Base-by-base conservation (phyloP, 2,888 invertebrate species). In the Oegoconia quadripuncta region DNA sequence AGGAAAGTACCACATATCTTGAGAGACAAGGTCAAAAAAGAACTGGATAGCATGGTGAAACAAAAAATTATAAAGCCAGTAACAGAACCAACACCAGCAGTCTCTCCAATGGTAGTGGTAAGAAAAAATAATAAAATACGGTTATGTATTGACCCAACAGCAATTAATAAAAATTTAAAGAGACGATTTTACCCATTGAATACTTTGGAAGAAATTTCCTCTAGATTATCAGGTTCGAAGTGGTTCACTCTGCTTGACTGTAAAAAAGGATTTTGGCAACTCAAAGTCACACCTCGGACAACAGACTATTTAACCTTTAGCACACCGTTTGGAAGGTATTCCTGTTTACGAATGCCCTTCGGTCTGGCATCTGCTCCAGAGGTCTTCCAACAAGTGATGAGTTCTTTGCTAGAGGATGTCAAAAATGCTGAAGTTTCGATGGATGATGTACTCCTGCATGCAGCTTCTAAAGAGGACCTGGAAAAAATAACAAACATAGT, bases 131-230 rank as follows among this genome's bases (percentile, higher is more conserved):
- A n/a, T n/a, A n/a, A n/a, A n/a, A n/a, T n/a, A n/a, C n/a, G n/a
- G n/a, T n/a, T n/a, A n/a, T n/a, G n/a, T n/a, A n/a, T n/a, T n/a
- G 13, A 16, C 13, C 30, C 30, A 29, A 43, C 44, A 34, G 48
- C 41, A 28, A 34, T 46, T 15, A 52, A 48, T 11, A 48, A 50
- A 30, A n/a, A n/a, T n/a, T n/a, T n/a, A n/a, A 30, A 30, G 25
- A 41, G 48, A 37, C 40, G 45, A 26, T 37, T 43, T 37, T 51
- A 8, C 37, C 43, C 42, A 32, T 41, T 48, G 20, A 46, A 38
- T 11, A 46, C 41, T 20, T 33, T 53, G 39, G 49, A 50, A 35
- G 49, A 52, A 16, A 50, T 50, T 16, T 29, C 48, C 30, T 45
- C 47, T 27, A 41, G 41, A 8, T 37, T 49, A 13, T 42, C 40